Conservation (phyloP, 1,140 invertebrate genomes). For the Pygmarrhopalites habei region DNA sequence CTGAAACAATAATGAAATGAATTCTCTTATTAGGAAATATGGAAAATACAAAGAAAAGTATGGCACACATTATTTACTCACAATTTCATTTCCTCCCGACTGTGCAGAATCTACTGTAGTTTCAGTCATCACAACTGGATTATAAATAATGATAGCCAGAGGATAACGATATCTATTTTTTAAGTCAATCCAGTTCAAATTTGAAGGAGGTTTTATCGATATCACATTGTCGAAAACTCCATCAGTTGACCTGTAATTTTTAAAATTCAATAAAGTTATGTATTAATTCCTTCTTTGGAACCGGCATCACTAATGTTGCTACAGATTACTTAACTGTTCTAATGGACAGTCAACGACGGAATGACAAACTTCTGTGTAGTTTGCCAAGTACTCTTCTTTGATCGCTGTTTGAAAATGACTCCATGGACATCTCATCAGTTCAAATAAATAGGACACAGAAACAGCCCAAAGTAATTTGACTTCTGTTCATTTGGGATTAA, state of each 20-base stretch:
- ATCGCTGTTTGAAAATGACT: neutral
- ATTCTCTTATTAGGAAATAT: too few species aligned
- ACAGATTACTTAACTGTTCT: neutral
- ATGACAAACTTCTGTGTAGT: neutral
- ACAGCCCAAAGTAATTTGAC: constrained; percentile 20
- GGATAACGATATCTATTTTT: constrained; percentile 24
- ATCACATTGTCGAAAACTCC: constrained; percentile 8
- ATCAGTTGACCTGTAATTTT: neutral
- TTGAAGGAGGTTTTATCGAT: constrained; percentile 2
- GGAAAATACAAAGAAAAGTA: too few species aligned
- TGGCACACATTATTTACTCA: too few species aligned
- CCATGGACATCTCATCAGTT: constrained; percentile 19
- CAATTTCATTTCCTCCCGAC: constrained; percentile 10
- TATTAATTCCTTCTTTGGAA: neutral
- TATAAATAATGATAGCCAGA: constrained; percentile 7
- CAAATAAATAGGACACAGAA: constrained; percentile 11
- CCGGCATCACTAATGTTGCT: neutral
- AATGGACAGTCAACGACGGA: neutral
- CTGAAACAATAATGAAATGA: constrained; percentile 48
- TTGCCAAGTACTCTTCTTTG: neutral
- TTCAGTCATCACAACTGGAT: neutral
- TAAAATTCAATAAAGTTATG: neutral
- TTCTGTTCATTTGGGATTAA: too few species aligned
- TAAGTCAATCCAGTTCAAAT: constrained; percentile 32
- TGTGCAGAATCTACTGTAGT: too few species aligned